Percentiles rank a stretch among this genome's conserved stretches.
phyloP scores from a whole-genome alignment of 1,140 invertebrate genomes.

The Drosophila subobscura region DNA sequence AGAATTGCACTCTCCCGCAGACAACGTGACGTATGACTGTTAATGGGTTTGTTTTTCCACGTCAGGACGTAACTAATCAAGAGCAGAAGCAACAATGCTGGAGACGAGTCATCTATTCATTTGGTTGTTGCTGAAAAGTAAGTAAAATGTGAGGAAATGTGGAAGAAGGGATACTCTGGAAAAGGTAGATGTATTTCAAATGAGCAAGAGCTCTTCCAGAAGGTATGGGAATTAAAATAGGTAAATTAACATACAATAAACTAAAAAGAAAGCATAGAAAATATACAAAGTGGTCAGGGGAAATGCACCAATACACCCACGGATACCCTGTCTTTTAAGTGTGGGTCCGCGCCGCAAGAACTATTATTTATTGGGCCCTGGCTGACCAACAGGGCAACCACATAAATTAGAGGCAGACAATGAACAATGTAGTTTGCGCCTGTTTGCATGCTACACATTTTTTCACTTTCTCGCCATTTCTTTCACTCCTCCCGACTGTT shows the following conservation, averaged over 20 bases:
- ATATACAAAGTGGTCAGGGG: neutral
- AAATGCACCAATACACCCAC: neutral
- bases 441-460: constrained; percentile 66
- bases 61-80: constrained; percentile 51
- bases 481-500: neutral
- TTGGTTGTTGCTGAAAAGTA: neutral
- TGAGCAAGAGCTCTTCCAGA: no score
- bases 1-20: constrained; percentile 37
- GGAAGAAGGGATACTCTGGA: no score
- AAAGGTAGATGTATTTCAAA: no score
- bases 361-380: constrained; percentile 61
- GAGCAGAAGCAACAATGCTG: constrained; percentile 7
- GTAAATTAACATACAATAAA: no score
- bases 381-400: constrained; percentile 53
- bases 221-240: no score
- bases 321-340: constrained; percentile 12
- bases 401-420: constrained; percentile 76
- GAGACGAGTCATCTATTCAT: constrained; percentile 15
- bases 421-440: constrained; percentile 57
- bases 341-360: constrained; percentile 6
- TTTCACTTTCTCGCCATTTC: constrained; percentile 30
- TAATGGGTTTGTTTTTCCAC: constrained; percentile 50
- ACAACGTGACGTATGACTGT: constrained; percentile 59
- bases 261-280: neutral
- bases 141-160: neutral